phyloP scores from a whole-genome alignment of 2,113 vertebrate genomes.

The Brachyistius frenatus region DNA sequence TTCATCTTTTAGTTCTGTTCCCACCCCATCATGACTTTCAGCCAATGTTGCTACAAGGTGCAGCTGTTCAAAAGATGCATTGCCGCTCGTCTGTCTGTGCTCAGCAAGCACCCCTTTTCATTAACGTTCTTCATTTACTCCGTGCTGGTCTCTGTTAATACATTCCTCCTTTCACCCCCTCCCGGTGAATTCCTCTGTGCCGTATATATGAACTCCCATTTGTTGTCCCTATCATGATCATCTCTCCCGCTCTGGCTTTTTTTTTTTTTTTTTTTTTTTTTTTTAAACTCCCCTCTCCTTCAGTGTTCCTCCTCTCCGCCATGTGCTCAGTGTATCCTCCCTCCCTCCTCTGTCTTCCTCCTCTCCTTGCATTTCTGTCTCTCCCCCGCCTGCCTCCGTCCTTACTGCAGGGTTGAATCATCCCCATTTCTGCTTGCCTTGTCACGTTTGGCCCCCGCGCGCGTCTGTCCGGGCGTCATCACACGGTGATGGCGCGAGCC shows the following conservation, averaged over 20 bases:
- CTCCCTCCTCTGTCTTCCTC: background rate
- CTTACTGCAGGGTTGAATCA: conserved; percentile 70
- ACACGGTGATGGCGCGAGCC: conserved; percentile 48
- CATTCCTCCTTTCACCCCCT: conserved; percentile 36
- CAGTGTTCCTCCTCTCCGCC: conserved; percentile 29
- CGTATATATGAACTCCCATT: conserved; percentile 54
- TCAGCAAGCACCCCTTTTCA: conserved; percentile 51
- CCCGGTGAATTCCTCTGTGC: conserved; percentile 47
- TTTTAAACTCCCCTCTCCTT: conserved; percentile 20
- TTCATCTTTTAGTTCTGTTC: conserved; percentile 40
- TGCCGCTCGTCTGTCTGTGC: conserved; percentile 28
- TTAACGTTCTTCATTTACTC: conserved; percentile 55
- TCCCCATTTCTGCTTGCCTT: conserved; percentile 71
- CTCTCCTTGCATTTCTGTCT: conserved; percentile 18
- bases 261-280: no score
- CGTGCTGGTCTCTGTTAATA: conserved; percentile 52
- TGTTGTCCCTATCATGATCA: conserved; percentile 65
- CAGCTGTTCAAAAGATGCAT: conserved; percentile 44
- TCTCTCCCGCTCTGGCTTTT: conserved; percentile 26
- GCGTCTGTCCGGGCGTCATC: conserved; percentile 69
- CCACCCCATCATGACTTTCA: conserved; percentile 31
- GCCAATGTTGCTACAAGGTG: conserved; percentile 46
- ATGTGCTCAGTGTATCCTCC: conserved; percentile 37
- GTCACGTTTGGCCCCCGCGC: conserved; percentile 59
- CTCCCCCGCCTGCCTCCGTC: conserved; percentile 56